Conservation (phyloP, 2,797 vertebrate genomes). For the Remorina albescens region DNA sequence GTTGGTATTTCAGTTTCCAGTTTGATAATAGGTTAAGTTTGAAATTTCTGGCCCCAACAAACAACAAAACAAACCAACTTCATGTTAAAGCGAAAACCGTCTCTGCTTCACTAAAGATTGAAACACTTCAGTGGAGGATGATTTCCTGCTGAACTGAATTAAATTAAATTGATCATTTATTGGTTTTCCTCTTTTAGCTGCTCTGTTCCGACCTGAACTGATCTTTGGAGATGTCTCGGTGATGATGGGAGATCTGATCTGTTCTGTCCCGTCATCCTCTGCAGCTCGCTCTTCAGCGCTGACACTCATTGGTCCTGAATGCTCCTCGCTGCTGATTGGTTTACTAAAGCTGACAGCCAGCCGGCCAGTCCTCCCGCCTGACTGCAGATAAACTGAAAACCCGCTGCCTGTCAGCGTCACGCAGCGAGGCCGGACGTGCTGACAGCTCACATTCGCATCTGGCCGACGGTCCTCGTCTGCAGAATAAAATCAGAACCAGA, state of each 20-base stretch:
- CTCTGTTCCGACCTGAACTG: neutral
- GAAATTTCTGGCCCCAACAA: too few species aligned
- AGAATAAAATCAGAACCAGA: neutral
- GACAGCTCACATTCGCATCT: slow-evolving; percentile 21
- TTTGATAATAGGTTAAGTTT: too few species aligned
- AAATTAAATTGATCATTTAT: neutral
- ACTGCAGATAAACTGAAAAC: slow-evolving; percentile 60
- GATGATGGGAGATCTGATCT: slow-evolving; percentile 56
- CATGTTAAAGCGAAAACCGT: too few species aligned
- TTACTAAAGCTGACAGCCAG: slow-evolving; percentile 31
- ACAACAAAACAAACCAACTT: too few species aligned
- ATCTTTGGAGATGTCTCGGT: neutral
- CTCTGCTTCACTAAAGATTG: neutral
- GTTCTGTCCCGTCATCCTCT: slow-evolving; percentile 57
- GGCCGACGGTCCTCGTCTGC: neutral
- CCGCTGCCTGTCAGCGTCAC: slow-evolving; percentile 56
- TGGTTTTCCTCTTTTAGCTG: neutral
- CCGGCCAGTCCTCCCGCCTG: slow-evolving; percentile 44
- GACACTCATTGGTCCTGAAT: slow-evolving; percentile 60
- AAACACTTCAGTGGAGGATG: neutral
- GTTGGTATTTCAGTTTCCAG: neutral
- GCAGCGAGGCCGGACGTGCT: slow-evolving; percentile 1
- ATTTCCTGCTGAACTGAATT: neutral
- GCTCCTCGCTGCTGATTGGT: slow-evolving; percentile 61
- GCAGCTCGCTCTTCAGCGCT: slow-evolving; percentile 27